Conservation (phyloP, 2,113 vertebrate genomes). For the Actenoides lindsayi region DNA sequence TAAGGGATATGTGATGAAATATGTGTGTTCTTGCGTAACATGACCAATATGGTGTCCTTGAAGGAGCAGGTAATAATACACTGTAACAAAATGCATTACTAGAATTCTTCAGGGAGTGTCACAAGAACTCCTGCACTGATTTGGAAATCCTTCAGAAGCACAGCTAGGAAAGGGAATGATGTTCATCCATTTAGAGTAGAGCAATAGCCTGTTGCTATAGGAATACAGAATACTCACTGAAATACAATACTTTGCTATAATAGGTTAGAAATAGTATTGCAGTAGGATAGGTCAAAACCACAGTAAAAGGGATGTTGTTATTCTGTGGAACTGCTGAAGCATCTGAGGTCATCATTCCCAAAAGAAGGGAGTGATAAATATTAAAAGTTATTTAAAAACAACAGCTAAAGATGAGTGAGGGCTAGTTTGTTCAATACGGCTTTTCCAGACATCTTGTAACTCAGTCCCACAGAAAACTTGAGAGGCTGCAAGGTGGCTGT, state of each 20-base stretch:
- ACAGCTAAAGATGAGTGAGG: background rate
- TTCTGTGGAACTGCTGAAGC: background rate
- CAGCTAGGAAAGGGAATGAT: background rate
- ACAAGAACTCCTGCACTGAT: background rate
- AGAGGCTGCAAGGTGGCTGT: background rate
- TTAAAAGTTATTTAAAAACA: background rate
- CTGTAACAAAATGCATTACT: background rate
- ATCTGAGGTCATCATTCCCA: background rate
- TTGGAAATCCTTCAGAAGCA: background rate
- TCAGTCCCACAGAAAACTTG: background rate
- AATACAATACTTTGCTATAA: background rate
- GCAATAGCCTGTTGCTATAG: background rate
- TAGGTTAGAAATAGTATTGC: background rate
- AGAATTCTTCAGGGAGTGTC: background rate
- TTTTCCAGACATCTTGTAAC: background rate
- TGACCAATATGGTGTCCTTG: background rate
- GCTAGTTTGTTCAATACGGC: background rate
- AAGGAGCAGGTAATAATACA: background rate
- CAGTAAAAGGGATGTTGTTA: background rate
- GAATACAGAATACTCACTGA: background rate
- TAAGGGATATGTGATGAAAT: background rate
- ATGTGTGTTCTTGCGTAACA: background rate
- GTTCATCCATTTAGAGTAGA: background rate
- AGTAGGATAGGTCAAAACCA: background rate
- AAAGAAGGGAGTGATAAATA: background rate